Conservation (phyloP, 2,797 vertebrate genomes). For the Chromobotia macracanthus region DNA sequence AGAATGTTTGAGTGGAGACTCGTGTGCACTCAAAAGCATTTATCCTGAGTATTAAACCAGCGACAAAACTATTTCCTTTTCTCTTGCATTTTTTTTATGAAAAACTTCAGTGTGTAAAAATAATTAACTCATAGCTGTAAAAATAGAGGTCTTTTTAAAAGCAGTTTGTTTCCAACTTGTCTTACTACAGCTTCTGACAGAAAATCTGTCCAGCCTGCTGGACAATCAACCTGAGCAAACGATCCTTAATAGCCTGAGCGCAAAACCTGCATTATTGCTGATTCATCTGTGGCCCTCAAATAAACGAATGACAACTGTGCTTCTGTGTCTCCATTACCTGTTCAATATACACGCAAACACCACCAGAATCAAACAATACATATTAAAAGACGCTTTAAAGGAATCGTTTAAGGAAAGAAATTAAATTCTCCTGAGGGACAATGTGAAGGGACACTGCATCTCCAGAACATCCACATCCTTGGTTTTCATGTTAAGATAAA, state of each 20-base stretch:
- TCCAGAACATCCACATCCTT: no score
- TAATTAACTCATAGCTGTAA: conserved; percentile 50
- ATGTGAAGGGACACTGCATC: no score
- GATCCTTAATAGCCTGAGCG: conserved; percentile 63
- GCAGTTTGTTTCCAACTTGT: conserved; percentile 52
- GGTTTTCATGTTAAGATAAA: no score
- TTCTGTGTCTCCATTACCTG: conserved; percentile 34
- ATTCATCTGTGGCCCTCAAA: conserved; percentile 61
- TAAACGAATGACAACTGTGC: conserved; percentile 55
- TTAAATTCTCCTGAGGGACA: no score
- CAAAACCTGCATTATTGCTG: conserved; percentile 70
- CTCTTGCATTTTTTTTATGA: no score
- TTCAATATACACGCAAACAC: no score
- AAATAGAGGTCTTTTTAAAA: conserved; percentile 59
- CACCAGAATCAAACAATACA: no score
- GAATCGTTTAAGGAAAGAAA: no score
- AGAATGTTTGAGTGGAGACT: conserved; percentile 63
- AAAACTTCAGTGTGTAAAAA: conserved; percentile 29
- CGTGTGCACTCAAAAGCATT: conserved; percentile 57
- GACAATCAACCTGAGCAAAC: conserved; percentile 71
- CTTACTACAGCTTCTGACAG: conserved; percentile 51
- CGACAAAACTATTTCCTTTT: conserved; percentile 33
- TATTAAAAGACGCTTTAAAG: no score
- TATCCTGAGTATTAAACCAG: conserved; percentile 71
- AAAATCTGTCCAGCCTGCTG: conserved; percentile 76